phyloP scores from a whole-genome alignment of 2,797 vertebrate species.

The Microctenopoma lineatum region DNA sequence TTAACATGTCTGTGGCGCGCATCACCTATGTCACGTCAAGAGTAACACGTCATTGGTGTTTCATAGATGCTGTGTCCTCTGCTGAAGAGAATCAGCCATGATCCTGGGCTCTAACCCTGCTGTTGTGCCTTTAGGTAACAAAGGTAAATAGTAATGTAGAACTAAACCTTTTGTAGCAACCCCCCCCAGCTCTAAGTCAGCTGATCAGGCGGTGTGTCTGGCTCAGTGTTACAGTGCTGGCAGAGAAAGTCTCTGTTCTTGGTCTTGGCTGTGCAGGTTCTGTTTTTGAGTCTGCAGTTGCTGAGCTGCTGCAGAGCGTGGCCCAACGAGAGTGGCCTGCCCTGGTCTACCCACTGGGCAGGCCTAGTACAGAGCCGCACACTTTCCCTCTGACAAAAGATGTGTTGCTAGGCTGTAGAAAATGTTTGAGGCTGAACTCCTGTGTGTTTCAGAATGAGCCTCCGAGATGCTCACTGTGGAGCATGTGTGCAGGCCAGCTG shows the following conservation, averaged over 20 bases:
- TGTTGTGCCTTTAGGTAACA: too few species aligned
- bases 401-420: too few species aligned
- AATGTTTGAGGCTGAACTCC: neutral
- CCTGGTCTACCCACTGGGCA: slow-evolving; percentile 26
- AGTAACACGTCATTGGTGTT: too few species aligned
- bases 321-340: slow-evolving; percentile 66
- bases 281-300: slow-evolving; percentile 62
- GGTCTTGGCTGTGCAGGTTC: slow-evolving; percentile 38
- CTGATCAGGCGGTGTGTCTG: slow-evolving; percentile 59
- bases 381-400: neutral
- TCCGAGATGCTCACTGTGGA: neutral
- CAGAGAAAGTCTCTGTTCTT: slow-evolving; percentile 61
- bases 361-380: slow-evolving; percentile 68
- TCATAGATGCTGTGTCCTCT: fast-evolving
- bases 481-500: neutral
- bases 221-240: slow-evolving; percentile 78
- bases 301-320: slow-evolving; percentile 47
- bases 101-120: neutral
- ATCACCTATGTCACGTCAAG: too few species aligned
- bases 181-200: slow-evolving; percentile 74
- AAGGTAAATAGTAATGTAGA: slow-evolving; percentile 8
- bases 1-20: too few species aligned
- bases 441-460: slow-evolving; percentile 9
- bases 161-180: fast-evolving
- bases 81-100: neutral